Evolutionary conservation across 2,888 invertebrate genomes (phyloP).

Genomic region (Pyrgus malvae): DNA sequence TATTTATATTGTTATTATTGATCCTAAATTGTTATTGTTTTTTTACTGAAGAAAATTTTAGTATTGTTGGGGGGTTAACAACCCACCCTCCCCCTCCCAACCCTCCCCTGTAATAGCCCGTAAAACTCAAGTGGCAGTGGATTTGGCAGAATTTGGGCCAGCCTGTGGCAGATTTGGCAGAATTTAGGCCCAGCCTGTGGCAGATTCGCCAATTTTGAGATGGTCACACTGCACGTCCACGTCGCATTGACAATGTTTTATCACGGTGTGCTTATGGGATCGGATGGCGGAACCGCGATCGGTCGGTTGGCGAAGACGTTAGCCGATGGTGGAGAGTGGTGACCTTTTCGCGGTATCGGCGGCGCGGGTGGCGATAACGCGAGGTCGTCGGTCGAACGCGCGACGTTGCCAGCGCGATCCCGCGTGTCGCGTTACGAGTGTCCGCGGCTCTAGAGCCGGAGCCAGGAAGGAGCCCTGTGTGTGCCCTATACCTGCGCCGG

Average conservation of each 20-base stretch:
- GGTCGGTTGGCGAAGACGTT: constrained; percentile 69
- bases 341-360: constrained; percentile 74
- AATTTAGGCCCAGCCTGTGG: too few species aligned
- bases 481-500: constrained; percentile 31
- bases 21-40: too few species aligned
- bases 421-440: constrained; percentile 42
- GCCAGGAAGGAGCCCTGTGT: background rate
- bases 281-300: constrained; percentile 64
- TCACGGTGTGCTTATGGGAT: constrained; percentile 63
- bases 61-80: too few species aligned
- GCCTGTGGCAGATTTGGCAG: too few species aligned
- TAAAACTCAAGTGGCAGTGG: too few species aligned
- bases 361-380: constrained; percentile 71
- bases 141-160: too few species aligned
- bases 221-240: too few species aligned
- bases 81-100: too few species aligned
- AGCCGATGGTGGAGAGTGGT: constrained; percentile 64
- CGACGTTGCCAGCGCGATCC: constrained; percentile 71
- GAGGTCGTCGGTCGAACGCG: constrained; percentile 74
- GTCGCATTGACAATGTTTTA: constrained; percentile 48
- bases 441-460: constrained; percentile 41
- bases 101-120: too few species aligned
- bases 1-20: too few species aligned
- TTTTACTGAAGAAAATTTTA: too few species aligned
- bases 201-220: too few species aligned